A percentile compares a stretch with the other conserved stretches of the same genome.
Evolutionary conservation across 30 jellyfish, hydroid and myxozoan species (phyloP).

Genomic region (Sanderia malayensis): DNA sequence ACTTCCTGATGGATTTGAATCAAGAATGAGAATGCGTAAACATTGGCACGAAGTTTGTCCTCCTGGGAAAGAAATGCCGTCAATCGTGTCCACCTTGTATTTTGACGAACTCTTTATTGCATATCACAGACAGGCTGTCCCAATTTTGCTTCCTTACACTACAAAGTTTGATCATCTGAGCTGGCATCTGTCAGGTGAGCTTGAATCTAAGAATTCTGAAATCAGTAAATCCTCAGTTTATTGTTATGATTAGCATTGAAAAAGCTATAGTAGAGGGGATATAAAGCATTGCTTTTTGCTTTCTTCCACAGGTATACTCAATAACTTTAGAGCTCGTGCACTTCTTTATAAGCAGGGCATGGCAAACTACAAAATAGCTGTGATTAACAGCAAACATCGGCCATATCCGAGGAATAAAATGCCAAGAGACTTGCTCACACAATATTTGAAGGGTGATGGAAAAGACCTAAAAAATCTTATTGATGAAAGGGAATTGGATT

Average conservation of each 20-base stretch:
- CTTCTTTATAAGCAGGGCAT: constrained; percentile 44
- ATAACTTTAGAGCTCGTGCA: constrained; percentile 53
- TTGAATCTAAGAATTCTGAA: neutral
- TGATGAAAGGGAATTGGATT: constrained; percentile 47
- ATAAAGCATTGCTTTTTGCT: no score
- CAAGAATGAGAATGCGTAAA: constrained; percentile 20
- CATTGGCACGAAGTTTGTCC: constrained; percentile 57
- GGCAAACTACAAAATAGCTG: constrained; percentile 44
- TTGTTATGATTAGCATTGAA: no score
- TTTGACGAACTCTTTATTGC: constrained; percentile 67
- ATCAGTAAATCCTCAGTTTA: no score
- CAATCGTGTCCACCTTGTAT: constrained; percentile 41
- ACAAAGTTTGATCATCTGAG: constrained; percentile 44
- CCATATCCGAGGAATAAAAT: constrained; percentile 41
- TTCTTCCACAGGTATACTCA: constrained; percentile 55
- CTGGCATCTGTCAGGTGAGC: constrained; percentile 48
- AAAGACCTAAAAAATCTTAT: constrained; percentile 14
- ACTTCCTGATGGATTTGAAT: constrained; percentile 20
- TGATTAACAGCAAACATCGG: constrained; percentile 45
- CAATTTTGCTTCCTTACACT: constrained; percentile 49
- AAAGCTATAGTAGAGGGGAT: no score
- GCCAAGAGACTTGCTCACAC: constrained; percentile 36
- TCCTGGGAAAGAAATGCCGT: constrained; percentile 39
- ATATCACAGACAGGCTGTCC: constrained; percentile 59
- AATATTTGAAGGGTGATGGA: constrained; percentile 47